These are phyloP conservation scores for Montipora efflorescens DNA, from an alignment of 64 coral and sea anemone species.

Conservation along the genomic window DNA sequence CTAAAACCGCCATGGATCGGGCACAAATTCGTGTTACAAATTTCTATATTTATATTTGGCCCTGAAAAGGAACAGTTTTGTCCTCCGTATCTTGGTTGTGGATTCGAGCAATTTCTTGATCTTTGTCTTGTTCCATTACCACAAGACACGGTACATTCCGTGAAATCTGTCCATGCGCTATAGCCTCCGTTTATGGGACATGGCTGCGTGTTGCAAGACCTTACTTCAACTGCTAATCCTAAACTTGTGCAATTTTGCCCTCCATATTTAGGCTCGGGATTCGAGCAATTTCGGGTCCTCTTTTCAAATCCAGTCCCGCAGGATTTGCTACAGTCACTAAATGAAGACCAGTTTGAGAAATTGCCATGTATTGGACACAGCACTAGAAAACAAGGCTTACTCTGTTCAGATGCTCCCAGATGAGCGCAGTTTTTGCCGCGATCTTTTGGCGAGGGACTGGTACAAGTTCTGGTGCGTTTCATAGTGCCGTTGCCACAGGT, in stretches of 20 bases:
- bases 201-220: slow-evolving; percentile 60
- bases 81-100: slow-evolving; percentile 63
- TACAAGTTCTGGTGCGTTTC: slow-evolving; percentile 56
- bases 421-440: slow-evolving; percentile 65
- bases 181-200: slow-evolving; percentile 88
- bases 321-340: slow-evolving; percentile 61
- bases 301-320: slow-evolving; percentile 65
- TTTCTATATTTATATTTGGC: slow-evolving; percentile 24
- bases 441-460: slow-evolving; percentile 38
- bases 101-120: slow-evolving; percentile 66
- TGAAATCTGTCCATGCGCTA: slow-evolving; percentile 73
- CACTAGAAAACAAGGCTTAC: slow-evolving; percentile 55
- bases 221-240: slow-evolving; percentile 34
- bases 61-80: slow-evolving; percentile 63
- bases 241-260: slow-evolving; percentile 61
- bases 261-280: slow-evolving; percentile 61
- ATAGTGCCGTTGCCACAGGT: slow-evolving; percentile 67
- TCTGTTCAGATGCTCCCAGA: slow-evolving; percentile 55
- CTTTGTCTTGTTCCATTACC: slow-evolving; percentile 74
- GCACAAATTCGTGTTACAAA: slow-evolving; percentile 51
- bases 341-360: slow-evolving; percentile 74
- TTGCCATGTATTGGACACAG: slow-evolving; percentile 44
- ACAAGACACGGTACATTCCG: slow-evolving; percentile 72
- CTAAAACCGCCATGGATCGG: slow-evolving; percentile 66
- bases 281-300: slow-evolving; percentile 66